A percentile compares a stretch with the other conserved stretches of the same genome.
Conservation (phyloP, 2,888 invertebrate species). For the Erynnis tages region DNA sequence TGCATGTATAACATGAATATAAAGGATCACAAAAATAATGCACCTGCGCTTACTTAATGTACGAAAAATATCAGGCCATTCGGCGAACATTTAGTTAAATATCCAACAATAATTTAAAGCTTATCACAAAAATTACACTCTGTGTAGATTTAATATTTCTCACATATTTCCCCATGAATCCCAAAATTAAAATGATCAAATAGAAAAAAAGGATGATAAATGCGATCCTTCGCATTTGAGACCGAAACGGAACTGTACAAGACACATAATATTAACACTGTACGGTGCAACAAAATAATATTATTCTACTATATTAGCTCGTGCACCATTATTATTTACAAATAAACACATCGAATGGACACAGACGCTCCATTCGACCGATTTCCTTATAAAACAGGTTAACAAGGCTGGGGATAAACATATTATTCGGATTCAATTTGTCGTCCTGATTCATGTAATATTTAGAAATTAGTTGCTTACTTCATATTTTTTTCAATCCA, state of each 20-base stretch:
- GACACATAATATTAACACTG: constrained; percentile 27
- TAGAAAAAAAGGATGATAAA: constrained; percentile 33
- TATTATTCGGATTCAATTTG: too few relatives aligned
- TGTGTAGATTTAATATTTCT: constrained; percentile 50
- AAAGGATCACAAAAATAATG: constrained; percentile 70
- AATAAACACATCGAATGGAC: constrained; percentile 27
- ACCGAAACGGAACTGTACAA: constrained; percentile 30
- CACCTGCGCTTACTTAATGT: constrained; percentile 61
- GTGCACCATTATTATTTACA: constrained; percentile 41
- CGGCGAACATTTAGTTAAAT: constrained; percentile 45
- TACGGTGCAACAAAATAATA: constrained; percentile 25
- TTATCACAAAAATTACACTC: constrained; percentile 65
- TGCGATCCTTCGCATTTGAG: constrained; percentile 34
- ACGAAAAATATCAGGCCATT: constrained; percentile 54
- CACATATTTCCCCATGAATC: constrained; percentile 24
- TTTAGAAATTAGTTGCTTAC: too few relatives aligned
- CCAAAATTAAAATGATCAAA: constrained; percentile 17
- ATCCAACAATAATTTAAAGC: constrained; percentile 78
- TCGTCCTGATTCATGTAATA: too few relatives aligned
- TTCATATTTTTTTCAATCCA: too few relatives aligned
- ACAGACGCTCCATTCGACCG: constrained; percentile 12
- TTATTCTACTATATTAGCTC: too few relatives aligned
- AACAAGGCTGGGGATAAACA: constrained; percentile 36
- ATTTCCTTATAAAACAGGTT: too few relatives aligned
- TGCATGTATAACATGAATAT: constrained; percentile 46